Conservation (phyloP, 2,797 vertebrate genomes). For the Apogon talboti region DNA sequence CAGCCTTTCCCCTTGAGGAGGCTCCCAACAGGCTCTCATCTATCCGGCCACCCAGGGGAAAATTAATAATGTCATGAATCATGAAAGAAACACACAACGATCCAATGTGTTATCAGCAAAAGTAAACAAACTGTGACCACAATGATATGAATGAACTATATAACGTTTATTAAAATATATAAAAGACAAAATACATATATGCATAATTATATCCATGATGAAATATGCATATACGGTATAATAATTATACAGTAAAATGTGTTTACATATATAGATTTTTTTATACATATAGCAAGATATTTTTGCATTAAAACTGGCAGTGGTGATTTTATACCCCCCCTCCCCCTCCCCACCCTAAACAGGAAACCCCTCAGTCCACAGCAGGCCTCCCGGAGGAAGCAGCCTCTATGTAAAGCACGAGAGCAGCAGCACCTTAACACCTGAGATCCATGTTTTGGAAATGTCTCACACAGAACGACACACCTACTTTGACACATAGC, state of each 20-base stretch:
- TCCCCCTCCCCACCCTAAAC: slow-evolving; percentile 26
- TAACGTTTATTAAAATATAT: slow-evolving; percentile 88
- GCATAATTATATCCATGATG: slow-evolving; percentile 83
- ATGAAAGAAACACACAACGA: background rate
- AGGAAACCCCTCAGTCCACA: slow-evolving; percentile 76
- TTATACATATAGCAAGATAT: slow-evolving; percentile 82
- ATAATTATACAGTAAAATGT: slow-evolving; percentile 86
- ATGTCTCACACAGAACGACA: slow-evolving; percentile 69
- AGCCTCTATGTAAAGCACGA: slow-evolving; percentile 76
- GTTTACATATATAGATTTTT: slow-evolving; percentile 83
- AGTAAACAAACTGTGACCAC: slow-evolving; percentile 34
- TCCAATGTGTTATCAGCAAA: slow-evolving; percentile 4
- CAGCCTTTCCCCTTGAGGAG: background rate
- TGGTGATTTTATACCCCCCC: slow-evolving; percentile 81
- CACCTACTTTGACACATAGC: slow-evolving; percentile 60
- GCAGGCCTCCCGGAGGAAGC: slow-evolving; percentile 56
- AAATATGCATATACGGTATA: slow-evolving; percentile 86
- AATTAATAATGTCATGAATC: background rate
- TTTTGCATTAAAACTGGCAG: slow-evolving; percentile 87
- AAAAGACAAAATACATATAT: slow-evolving; percentile 83
- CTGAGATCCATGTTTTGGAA: slow-evolving; percentile 83
- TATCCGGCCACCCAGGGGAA: background rate
- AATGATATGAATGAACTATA: slow-evolving; percentile 73
- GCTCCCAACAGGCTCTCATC: background rate
- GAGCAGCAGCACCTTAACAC: slow-evolving; percentile 87